Evolutionary conservation across 2,888 invertebrate genomes (phyloP).

Genomic region (Lathronympha strigana): DNA sequence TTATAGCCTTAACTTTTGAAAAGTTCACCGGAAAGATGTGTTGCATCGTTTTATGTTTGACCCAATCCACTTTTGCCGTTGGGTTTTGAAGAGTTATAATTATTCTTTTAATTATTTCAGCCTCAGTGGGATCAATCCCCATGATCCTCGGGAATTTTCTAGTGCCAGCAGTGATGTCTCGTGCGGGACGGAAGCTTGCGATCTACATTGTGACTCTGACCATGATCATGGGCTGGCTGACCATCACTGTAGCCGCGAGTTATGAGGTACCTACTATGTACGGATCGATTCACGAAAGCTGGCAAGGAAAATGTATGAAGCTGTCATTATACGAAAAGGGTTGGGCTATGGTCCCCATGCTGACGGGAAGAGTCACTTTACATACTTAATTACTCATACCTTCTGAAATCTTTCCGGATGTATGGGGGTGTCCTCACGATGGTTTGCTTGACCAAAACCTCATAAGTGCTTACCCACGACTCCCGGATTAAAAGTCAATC

Average conservation of each 20-base stretch:
- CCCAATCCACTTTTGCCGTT: neutral
- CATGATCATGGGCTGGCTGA: conserved; percentile 76
- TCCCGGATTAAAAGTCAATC: too few relatives aligned
- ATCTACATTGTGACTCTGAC: conserved; percentile 73
- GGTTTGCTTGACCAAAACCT: too few relatives aligned
- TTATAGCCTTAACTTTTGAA: too few relatives aligned
- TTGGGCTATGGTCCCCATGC: neutral
- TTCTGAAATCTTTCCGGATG: too few relatives aligned
- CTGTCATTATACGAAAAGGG: neutral
- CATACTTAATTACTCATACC: too few relatives aligned
- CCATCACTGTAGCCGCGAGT: conserved; percentile 69
- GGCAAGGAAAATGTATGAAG: neutral
- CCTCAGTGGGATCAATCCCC: conserved; percentile 54
- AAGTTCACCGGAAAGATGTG: too few relatives aligned
- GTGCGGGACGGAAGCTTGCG: conserved; percentile 76
- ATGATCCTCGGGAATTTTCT: conserved; percentile 56
- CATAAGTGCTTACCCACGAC: too few relatives aligned
- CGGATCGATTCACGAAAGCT: too few relatives aligned
- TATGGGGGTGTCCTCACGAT: too few relatives aligned
- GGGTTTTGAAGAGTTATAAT: neutral
- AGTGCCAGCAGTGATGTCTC: conserved; percentile 72
- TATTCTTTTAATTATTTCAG: conserved; percentile 47
- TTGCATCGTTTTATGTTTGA: neutral
- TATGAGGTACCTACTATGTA: conserved; percentile 49
- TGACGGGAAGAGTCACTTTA: too few relatives aligned